Evolutionary conservation across 2,113 vertebrate genomes (phyloP), one percentile per base, ranked within the genome.

Genomic region (Poeciliopsis prolifica): DNA sequence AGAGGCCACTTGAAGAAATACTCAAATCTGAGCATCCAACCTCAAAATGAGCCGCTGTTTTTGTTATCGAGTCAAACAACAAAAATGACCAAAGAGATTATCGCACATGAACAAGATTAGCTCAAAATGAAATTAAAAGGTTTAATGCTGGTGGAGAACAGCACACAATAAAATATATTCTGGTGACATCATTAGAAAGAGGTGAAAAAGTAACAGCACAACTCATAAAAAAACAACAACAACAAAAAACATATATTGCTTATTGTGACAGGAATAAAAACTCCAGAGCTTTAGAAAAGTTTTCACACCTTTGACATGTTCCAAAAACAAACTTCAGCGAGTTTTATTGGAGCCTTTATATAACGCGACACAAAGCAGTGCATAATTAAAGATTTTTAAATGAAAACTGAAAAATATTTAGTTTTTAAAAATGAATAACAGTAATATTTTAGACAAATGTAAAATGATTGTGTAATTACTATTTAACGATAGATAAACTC

Each of bases 191-290:
- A 42, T 51, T 54, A 24, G 61, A 60, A 74, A 54, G 35, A 70
- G 7, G 40, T 68, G 65, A 37, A 64, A 17, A 73, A 37, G 37
- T n/a, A 48, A 64, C 22, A 74, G 65, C 61, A 84, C 79, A 77
- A 35, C 61, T 30, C 74, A 30, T 58, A 3, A 37, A 35, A 10
- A 35, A 80, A 44, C 81, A 33, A 61, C 30, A 33, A 33, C 28
- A 35, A 9, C 1, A 79, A 51, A 83, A 33, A 68, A 35, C 31
- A 68, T 64, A 65, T 87, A 86, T 85, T 88, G 86, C 87, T 84
- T 70, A 61, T 12, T 67, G 71, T 58, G 51, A n/a, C 51, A 58
- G 51, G n/a, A 58, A 58, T 9, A 58, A 58, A 58, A 24, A 11
- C 22, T 22, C 11, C 10, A n/a, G 51, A n/a, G 51, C 51, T n/a